Conservation (phyloP, 2,113 vertebrate genomes). For the Otolemur garnettii region DNA sequence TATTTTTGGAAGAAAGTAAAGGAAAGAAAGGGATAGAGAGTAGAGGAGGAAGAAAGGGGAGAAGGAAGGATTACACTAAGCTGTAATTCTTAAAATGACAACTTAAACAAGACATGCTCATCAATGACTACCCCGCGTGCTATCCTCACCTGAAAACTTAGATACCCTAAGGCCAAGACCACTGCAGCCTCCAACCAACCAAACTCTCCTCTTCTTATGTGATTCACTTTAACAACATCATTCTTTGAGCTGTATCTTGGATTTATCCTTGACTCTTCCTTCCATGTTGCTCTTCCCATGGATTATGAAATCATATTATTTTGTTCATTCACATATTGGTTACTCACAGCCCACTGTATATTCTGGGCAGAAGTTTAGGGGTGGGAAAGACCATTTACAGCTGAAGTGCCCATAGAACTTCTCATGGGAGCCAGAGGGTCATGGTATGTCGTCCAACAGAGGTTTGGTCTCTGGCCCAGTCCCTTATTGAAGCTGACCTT, state of each 20-base stretch:
- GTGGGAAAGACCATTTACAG: background rate
- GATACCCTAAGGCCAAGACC: background rate
- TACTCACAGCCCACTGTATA: background rate
- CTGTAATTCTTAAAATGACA: background rate
- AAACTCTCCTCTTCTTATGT: no score
- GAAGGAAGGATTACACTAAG: background rate
- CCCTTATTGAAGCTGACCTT: background rate
- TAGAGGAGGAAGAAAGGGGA: background rate
- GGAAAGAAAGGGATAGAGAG: background rate
- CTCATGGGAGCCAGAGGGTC: background rate
- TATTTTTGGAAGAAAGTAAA: background rate
- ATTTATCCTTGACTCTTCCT: conserved; percentile 10
- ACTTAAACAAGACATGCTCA: background rate
- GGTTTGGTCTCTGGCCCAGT: background rate
- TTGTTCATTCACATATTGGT: background rate
- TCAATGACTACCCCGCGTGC: background rate
- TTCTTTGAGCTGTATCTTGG: background rate
- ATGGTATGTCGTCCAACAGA: background rate
- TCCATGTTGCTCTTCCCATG: background rate
- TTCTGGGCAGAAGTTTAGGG: background rate
- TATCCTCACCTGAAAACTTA: background rate
- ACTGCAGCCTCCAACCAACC: background rate
- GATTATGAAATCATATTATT: background rate
- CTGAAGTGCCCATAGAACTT: background rate
- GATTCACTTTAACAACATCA: background rate